Percentiles rank a stretch among this genome's conserved stretches.
Evolutionary conservation across 2,888 invertebrate species (phyloP).

Genomic region (Scaptomyza tumidula): DNA sequence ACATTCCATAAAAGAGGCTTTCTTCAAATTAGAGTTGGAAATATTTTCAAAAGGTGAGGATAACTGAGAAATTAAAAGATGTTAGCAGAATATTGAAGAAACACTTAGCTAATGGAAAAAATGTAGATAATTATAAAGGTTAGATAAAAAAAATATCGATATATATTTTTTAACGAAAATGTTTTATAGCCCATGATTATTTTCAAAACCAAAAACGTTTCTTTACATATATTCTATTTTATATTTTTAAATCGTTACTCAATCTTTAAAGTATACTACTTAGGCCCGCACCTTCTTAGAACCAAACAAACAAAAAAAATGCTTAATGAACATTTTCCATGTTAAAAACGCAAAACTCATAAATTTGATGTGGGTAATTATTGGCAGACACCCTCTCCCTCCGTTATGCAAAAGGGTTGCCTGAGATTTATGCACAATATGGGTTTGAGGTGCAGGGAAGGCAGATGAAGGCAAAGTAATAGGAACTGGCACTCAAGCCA

Average conservation of each 20-base stretch:
- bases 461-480: not conserved
- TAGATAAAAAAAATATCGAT: no score
- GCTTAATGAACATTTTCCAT: constrained; percentile 12
- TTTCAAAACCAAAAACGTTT: no score
- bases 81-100: no score
- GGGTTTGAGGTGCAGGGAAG: not conserved
- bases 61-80: no score
- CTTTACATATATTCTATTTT: no score
- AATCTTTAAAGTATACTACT: not conserved
- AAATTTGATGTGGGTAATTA: constrained; percentile 73
- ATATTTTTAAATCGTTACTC: no score
- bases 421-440: constrained; percentile 47
- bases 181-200: no score
- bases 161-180: no score
- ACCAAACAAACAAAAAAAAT: constrained; percentile 4
- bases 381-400: constrained; percentile 30
- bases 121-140: no score
- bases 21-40: not conserved
- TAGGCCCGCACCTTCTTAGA: constrained; percentile 22
- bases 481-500: constrained; percentile 13
- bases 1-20: not conserved
- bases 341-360: constrained; percentile 7
- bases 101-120: no score
- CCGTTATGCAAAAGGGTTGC: constrained; percentile 28
- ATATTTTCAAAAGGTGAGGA: no score